Conservation (phyloP, 2,888 invertebrate species). For the Xylota sylvarum region DNA sequence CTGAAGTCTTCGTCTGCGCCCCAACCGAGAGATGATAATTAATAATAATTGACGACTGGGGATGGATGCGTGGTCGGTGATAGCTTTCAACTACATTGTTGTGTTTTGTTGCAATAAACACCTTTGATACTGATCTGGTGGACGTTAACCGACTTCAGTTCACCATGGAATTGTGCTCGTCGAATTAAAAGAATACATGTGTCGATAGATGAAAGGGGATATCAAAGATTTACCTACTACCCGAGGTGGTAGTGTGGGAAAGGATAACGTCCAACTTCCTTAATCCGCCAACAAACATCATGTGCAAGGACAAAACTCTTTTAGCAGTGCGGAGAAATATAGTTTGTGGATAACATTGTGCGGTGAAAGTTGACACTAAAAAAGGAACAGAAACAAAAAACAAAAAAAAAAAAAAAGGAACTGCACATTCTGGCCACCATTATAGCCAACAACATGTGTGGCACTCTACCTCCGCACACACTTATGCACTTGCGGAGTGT, state of each 20-base stretch:
- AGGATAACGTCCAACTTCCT: constrained; percentile 36
- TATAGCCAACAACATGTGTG: constrained; percentile 67
- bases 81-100: constrained; percentile 12
- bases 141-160: neutral
- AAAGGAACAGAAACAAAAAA: constrained; percentile 33
- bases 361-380: constrained; percentile 73
- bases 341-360: constrained; percentile 52
- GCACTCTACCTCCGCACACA: constrained; percentile 60
- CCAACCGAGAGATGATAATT: constrained; percentile 60
- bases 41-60: constrained; percentile 68
- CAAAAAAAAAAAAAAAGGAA: constrained; percentile 20
- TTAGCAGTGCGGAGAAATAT: neutral
- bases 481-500: constrained; percentile 77
- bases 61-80: constrained; percentile 29
- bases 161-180: neutral
- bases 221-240: constrained; percentile 44
- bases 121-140: constrained; percentile 32
- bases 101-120: constrained; percentile 49
- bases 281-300: constrained; percentile 55
- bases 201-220: constrained; percentile 10
- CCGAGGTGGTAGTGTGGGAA: neutral
- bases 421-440: constrained; percentile 45
- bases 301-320: constrained; percentile 30
- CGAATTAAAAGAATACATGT: neutral
- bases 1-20: neutral